Percentiles rank a stretch among this genome's conserved stretches.
phyloP scores from a whole-genome alignment of 2,797 vertebrate species.

The Platyrinchus mystaceus region DNA sequence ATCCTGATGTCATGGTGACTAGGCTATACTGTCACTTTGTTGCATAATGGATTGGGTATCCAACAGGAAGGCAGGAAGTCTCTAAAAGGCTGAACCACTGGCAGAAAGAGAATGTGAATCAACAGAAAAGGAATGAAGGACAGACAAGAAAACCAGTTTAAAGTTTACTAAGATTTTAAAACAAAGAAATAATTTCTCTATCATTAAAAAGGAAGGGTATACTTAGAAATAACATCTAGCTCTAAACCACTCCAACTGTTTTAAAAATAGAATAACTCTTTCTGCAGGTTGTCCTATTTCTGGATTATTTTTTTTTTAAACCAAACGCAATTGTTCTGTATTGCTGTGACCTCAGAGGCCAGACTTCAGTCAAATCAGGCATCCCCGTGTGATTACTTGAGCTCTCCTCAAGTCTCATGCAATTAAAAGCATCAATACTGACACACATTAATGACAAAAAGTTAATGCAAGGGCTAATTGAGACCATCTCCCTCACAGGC shows the following conservation, averaged over 20 bases:
- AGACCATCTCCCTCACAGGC: constrained; percentile 21
- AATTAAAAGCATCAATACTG: constrained; percentile 34
- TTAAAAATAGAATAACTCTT: neutral
- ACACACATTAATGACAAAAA: constrained; percentile 44
- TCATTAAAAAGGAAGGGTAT: neutral
- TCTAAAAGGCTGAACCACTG: neutral
- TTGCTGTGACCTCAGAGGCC: neutral
- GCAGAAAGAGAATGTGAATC: neutral
- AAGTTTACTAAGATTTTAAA: neutral
- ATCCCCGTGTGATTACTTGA: neutral
- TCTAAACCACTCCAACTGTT: neutral
- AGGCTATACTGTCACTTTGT: neutral
- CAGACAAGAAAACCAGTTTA: neutral
- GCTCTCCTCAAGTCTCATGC: neutral
- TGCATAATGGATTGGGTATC: neutral
- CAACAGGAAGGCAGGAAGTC: neutral
- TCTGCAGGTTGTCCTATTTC: neutral
- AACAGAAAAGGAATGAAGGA: neutral
- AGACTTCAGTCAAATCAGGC: neutral
- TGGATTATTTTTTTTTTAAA: neutral
- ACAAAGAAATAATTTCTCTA: neutral
- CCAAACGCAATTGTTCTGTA: neutral
- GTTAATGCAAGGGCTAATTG: constrained; percentile 53
- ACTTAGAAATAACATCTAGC: neutral
- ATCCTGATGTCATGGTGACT: neutral